Evolutionary conservation across 2,888 invertebrate genomes (phyloP).

Genomic region (Brachypterus glaber): DNA sequence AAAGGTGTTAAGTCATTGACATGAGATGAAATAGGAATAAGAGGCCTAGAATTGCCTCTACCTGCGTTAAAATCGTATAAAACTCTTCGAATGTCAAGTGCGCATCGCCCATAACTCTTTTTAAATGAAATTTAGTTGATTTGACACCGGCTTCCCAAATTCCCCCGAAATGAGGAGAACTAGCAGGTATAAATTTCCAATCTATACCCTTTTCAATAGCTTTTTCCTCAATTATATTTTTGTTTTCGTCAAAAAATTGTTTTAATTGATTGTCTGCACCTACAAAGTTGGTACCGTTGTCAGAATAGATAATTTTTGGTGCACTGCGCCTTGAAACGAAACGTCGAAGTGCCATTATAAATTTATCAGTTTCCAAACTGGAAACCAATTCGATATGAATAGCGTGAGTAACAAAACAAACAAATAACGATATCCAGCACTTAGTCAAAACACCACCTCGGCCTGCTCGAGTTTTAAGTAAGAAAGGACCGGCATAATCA

Average conservation of each 20-base stretch:
- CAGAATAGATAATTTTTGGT: background rate
- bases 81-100: too few relatives aligned
- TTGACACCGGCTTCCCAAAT: slow-evolving; percentile 11
- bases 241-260: too few relatives aligned
- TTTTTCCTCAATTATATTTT: background rate
- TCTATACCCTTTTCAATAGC: background rate
- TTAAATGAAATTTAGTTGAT: too few relatives aligned
- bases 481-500: slow-evolving; percentile 13
- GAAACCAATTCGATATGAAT: slow-evolving; percentile 5
- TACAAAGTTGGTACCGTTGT: too few relatives aligned
- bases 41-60: slow-evolving; percentile 2
- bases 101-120: too few relatives aligned
- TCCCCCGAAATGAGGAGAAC: slow-evolving; percentile 13
- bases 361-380: background rate
- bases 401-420: slow-evolving; percentile 1
- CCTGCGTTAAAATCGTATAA: too few relatives aligned
- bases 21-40: slow-evolving; percentile 4
- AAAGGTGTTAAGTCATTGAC: slow-evolving; percentile 1
- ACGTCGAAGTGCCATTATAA: background rate
- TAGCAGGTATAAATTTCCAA: slow-evolving; percentile 15
- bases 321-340: slow-evolving; percentile 1
- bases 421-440: slow-evolving; percentile 1
- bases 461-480: slow-evolving; percentile 6
- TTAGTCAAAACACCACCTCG: slow-evolving; percentile 2
- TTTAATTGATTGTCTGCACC: too few relatives aligned